Percentiles rank a stretch among this genome's conserved stretches.
Evolutionary conservation across 2,797 vertebrate species (phyloP).

Genomic region (Myiotriccus ornatus): DNA sequence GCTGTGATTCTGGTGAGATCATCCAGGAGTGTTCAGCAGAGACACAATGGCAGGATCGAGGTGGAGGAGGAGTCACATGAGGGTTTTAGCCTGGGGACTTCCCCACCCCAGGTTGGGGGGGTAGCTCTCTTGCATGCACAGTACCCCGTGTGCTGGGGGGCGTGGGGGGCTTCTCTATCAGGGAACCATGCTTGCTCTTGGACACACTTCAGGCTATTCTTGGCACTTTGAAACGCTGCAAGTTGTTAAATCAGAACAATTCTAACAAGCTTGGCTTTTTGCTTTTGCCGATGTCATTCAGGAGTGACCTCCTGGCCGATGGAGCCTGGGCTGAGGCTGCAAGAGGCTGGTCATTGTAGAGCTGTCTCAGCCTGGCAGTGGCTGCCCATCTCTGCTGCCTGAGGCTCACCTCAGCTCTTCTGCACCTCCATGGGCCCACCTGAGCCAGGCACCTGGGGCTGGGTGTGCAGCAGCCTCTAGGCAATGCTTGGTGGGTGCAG

Average conservation of each 20-base stretch:
- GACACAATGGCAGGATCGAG: not conserved
- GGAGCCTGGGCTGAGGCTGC: not conserved
- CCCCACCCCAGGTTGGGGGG: not conserved
- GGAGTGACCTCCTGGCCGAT: no score
- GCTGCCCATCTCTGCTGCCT: rapidly evolving
- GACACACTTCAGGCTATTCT: rapidly evolving
- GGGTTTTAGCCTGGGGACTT: not conserved
- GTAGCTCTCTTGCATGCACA: not conserved
- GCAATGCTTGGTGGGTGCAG: not conserved
- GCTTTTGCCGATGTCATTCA: not conserved
- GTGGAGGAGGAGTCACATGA: not conserved
- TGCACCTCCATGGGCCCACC: not conserved
- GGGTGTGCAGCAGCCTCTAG: not conserved
- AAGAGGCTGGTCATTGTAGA: not conserved
- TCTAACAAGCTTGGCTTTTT: not conserved
- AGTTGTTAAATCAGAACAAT: not conserved
- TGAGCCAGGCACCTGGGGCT: rapidly evolving
- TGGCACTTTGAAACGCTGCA: not conserved
- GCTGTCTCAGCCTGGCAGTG: not conserved
- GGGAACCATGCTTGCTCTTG: not conserved
- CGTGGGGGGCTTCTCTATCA: not conserved
- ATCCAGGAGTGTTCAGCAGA: not conserved
- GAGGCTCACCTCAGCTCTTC: not conserved
- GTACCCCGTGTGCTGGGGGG: not conserved
- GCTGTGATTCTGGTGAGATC: not conserved